These are phyloP conservation scores for Caenorhabditis uteleia DNA, from an alignment of 2,888 invertebrate species.

Conservation along the genomic window DNA sequence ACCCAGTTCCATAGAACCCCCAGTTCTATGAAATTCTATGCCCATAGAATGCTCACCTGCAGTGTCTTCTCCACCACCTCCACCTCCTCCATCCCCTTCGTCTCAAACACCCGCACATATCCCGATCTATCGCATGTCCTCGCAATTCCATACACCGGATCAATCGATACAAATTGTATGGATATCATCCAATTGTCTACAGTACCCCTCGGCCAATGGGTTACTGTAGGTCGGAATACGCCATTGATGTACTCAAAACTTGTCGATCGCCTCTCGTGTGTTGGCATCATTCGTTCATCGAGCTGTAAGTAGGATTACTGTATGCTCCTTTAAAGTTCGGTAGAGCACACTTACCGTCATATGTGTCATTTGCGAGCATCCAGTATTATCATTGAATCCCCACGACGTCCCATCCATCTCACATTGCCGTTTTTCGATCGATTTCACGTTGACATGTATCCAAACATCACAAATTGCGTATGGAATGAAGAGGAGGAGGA, in stretches of 20 bases:
- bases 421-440: slow-evolving; percentile 23
- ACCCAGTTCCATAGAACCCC: not conserved
- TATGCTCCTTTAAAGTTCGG: not conserved
- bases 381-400: slow-evolving; percentile 18
- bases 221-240: slow-evolving; percentile 17
- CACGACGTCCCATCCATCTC: slow-evolving; percentile 23
- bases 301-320: slow-evolving; percentile 18
- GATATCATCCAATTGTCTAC: slow-evolving; percentile 33
- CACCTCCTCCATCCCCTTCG: not conserved
- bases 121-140: slow-evolving; percentile 36
- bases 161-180: slow-evolving; percentile 31
- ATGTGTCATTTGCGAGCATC: slow-evolving; percentile 28
- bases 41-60: too few relatives aligned
- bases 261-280: slow-evolving; percentile 28
- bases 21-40: too few relatives aligned
- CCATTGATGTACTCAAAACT: slow-evolving; percentile 30
- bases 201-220: slow-evolving; percentile 28
- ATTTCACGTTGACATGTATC: too few relatives aligned
- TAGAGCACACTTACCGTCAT: slow-evolving; percentile 26
- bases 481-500: too few relatives aligned
- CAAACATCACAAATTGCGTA: too few relatives aligned
- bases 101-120: slow-evolving; percentile 22
- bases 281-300: slow-evolving; percentile 33
- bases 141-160: slow-evolving; percentile 38
- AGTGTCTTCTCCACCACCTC: slow-evolving; percentile 5